Conservation (phyloP, 1,140 invertebrate species). For the Tetramorium alpestre region DNA sequence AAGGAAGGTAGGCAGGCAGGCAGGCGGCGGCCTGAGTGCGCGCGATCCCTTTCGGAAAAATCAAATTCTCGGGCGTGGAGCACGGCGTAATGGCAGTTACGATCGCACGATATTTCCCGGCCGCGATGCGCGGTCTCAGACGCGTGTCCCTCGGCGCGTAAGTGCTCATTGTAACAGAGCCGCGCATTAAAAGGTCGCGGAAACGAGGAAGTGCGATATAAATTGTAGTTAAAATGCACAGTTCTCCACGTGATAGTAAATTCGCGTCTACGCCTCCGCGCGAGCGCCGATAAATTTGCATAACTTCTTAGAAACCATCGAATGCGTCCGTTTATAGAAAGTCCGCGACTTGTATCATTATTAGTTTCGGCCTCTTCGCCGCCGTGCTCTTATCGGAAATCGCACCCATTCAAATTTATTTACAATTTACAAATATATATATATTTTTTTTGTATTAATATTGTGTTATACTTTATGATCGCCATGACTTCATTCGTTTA, state of each 20-base stretch:
- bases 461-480: not conserved
- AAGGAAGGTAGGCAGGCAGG: not conserved
- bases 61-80: conserved; percentile 14
- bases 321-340: conserved; percentile 31
- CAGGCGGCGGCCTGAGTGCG: not conserved
- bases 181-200: conserved; percentile 71
- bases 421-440: not conserved
- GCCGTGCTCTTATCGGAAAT: not conserved
- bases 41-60: conserved; percentile 4
- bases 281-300: conserved; percentile 61
- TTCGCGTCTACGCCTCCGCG: conserved; percentile 67
- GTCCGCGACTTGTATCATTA: not conserved
- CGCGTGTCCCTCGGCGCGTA: conserved; percentile 5
- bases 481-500: not conserved
- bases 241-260: conserved; percentile 66
- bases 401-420: not conserved
- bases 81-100: conserved; percentile 31
- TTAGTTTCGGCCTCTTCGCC: not conserved
- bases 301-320: conserved; percentile 52
- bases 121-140: conserved; percentile 12
- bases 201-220: conserved; percentile 74
- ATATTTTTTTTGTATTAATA: not conserved
- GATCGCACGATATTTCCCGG: conserved; percentile 4
- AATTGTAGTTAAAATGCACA: conserved; percentile 61
- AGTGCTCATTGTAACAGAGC: conserved; percentile 68